Evolutionary conservation across 2,888 invertebrate species (phyloP).

Genomic region (Vanessa cardui): DNA sequence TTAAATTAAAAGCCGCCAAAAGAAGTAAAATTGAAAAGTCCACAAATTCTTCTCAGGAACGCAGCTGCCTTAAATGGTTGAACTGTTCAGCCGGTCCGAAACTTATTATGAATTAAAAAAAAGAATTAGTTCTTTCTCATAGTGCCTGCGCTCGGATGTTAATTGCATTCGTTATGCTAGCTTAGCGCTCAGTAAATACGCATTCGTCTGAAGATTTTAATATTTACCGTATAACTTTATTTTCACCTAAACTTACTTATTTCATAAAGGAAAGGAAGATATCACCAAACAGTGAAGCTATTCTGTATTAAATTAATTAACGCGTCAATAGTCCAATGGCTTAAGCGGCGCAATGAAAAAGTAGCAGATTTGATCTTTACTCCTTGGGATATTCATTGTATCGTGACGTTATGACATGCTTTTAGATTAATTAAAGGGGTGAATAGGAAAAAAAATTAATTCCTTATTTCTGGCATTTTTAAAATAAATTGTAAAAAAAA

Average conservation of each 20-base stretch:
- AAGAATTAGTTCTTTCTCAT: constrained; percentile 24
- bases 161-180: constrained; percentile 39
- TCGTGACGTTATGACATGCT: no score
- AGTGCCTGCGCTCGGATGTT: constrained; percentile 30
- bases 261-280: neutral
- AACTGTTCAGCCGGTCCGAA: constrained; percentile 21
- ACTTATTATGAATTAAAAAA: constrained; percentile 21
- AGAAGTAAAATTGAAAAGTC: constrained; percentile 15
- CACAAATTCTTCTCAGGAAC: constrained; percentile 14
- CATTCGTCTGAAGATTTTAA: constrained; percentile 30
- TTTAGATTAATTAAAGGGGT: no score
- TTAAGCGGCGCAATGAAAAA: no score
- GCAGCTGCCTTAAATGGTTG: constrained; percentile 27
- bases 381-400: no score
- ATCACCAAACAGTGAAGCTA: neutral
- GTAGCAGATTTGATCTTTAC: no score
- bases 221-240: constrained; percentile 29
- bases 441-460: no score
- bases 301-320: neutral
- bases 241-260: neutral
- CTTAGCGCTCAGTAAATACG: constrained; percentile 34
- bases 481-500: no score
- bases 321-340: no score
- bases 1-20: neutral
- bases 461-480: no score